A percentile compares a stretch with the other conserved stretches of the same genome.
Conservation (phyloP, 2,113 vertebrate species). For the Burhinus bistriatus region DNA sequence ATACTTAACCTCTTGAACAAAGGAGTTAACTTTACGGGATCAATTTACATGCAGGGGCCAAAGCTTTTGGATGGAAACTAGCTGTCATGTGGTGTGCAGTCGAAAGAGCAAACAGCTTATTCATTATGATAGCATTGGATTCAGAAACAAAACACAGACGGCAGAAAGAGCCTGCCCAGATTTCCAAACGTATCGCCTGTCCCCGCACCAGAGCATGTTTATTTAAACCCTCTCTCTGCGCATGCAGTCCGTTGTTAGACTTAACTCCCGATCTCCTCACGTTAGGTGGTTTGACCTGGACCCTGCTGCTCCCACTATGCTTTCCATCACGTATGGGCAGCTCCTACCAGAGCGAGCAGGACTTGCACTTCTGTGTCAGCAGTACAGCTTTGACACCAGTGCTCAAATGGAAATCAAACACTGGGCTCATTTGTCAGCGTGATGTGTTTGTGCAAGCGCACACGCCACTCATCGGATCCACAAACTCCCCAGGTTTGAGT, state of each 20-base stretch:
- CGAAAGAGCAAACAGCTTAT: slow-evolving; percentile 66
- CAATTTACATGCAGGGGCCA: slow-evolving; percentile 42
- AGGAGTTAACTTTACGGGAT: slow-evolving; percentile 57
- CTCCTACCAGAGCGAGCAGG: background rate
- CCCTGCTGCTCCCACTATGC: background rate
- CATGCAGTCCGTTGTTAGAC: background rate
- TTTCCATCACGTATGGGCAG: background rate
- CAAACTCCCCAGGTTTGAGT: background rate
- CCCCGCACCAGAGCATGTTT: background rate
- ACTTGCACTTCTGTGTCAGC: background rate
- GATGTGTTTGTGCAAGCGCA: background rate
- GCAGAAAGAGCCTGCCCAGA: slow-evolving; percentile 42
- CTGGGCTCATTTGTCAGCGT: background rate
- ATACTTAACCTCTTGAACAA: slow-evolving; percentile 55
- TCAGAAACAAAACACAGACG: slow-evolving; percentile 66
- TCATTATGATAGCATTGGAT: slow-evolving; percentile 56
- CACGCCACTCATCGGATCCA: fast-evolving
- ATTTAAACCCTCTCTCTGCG: slow-evolving; percentile 1
- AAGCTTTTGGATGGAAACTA: slow-evolving; percentile 55
- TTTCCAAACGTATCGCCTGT: slow-evolving; percentile 22
- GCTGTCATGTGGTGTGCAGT: slow-evolving; percentile 54
- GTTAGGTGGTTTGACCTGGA: background rate
- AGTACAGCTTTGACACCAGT: background rate
- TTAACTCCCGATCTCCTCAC: slow-evolving; percentile 4
- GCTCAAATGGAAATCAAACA: background rate